Evolutionary conservation across 1,140 invertebrate genomes (phyloP), one percentile per base, ranked within the genome.

Genomic region (Scaptomyza graminum): DNA sequence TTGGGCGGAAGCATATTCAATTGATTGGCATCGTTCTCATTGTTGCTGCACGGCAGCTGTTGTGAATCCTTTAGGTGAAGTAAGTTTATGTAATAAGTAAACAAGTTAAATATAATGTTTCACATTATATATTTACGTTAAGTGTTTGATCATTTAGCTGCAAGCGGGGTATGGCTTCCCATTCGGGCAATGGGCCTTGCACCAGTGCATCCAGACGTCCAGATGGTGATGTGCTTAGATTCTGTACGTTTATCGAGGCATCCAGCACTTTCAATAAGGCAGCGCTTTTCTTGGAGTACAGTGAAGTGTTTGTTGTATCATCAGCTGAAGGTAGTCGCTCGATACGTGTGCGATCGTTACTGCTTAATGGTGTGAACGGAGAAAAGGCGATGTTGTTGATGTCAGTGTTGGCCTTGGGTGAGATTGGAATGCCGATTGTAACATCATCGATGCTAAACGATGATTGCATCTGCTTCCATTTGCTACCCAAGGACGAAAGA

Each of bases 151-250:
- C 85, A 39, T 90, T 88, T 4, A 75, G 60, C 11, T 41, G 54
- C 4, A 90, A 8, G 12, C 66, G 74, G 1, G 89, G 84, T 16
- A 65, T 2, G 5, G n/a, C 7, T 28, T 54, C 34, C 11, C 39
- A 18, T 3, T 76, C 63, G 8, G 28, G 7, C 6, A 46, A n/a
- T 0, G 79, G 70, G 16, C 44, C 64, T 6, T 72, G 9, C 1
- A 91, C 85, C 15, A 91, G 59, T 1, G 88, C 67, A 62, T 91
- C 90, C 15, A 91, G 60, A 2, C 90, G 76, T 2, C 90, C 90
- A 6, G 90, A 91, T 1, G 90, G 90, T 46, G 87, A 90, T 13
- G 90, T 91, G 43, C 84, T 91, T 0, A 91, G 69, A 68, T 91
- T 91, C 0, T 80, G 65, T 6, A 87, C 77, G 61, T 90, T 90